phyloP scores from a whole-genome alignment of 2,888 invertebrate genomes.

The Mesochorus sp. region DNA sequence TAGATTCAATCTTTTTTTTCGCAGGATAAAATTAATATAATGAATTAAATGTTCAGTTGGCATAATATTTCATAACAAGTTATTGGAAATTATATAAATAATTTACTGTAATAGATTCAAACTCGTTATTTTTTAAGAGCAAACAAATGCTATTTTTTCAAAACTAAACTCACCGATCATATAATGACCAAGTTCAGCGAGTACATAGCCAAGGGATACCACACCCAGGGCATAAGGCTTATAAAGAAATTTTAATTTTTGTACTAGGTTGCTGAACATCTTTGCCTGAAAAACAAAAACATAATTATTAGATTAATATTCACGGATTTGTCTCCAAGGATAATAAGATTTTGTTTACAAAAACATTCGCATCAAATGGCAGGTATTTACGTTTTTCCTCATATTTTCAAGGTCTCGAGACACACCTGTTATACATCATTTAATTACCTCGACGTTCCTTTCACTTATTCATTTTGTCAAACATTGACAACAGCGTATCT shows the following conservation, averaged over 20 bases:
- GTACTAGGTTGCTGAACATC: slow-evolving; percentile 81
- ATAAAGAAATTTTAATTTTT: slow-evolving; percentile 88
- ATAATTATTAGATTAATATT: background rate
- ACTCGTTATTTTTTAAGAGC: too few relatives aligned
- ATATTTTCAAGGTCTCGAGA: slow-evolving; percentile 44
- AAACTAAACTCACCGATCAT: slow-evolving; percentile 86
- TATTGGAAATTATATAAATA: too few relatives aligned
- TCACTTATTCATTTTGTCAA: slow-evolving; percentile 47
- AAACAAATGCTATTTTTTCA: too few relatives aligned
- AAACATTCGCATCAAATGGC: background rate
- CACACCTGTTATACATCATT: slow-evolving; percentile 19
- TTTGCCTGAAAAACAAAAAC: slow-evolving; percentile 62
- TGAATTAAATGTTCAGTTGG: too few relatives aligned
- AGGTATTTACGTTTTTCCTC: slow-evolving; percentile 3
- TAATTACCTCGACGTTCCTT: slow-evolving; percentile 44
- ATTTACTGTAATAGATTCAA: too few relatives aligned
- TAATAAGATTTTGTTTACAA: background rate
- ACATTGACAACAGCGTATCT: background rate
- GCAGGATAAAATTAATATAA: too few relatives aligned
- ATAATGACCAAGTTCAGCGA: slow-evolving; percentile 94
- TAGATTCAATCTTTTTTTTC: too few relatives aligned
- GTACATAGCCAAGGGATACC: slow-evolving; percentile 91
- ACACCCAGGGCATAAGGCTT: slow-evolving; percentile 91
- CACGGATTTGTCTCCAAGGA: background rate
- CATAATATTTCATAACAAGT: too few relatives aligned